Conservation (phyloP, 2,888 invertebrate genomes). For the Rotaria sp. region DNA sequence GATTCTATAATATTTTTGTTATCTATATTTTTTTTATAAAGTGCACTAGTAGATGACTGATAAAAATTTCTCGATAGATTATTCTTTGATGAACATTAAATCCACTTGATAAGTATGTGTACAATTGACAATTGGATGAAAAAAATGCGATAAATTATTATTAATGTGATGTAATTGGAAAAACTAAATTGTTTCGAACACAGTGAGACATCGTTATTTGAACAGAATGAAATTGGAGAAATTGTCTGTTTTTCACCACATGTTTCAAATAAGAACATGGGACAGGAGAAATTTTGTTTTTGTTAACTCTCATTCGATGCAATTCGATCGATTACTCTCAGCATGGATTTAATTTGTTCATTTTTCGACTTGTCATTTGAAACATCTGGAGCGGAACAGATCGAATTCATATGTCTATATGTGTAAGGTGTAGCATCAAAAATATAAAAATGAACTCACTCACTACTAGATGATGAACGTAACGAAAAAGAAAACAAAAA, state of each 20-base stretch:
- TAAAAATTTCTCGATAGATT: neutral
- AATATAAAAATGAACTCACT: neutral
- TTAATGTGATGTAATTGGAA: neutral
- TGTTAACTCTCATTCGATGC: neutral
- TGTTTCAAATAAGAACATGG: neutral
- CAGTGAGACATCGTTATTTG: neutral
- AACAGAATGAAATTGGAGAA: neutral
- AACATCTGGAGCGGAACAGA: neutral
- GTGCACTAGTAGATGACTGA: neutral
- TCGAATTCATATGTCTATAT: neutral
- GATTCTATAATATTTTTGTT: neutral
- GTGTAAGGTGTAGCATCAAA: neutral
- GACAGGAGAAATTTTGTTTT: neutral
- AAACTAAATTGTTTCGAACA: neutral
- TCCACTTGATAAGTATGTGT: slow-evolving; percentile 1
- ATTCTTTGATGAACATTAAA: neutral
- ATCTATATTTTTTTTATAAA: slow-evolving; percentile 4
- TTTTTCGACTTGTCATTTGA: slow-evolving; percentile 5
- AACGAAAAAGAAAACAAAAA: neutral
- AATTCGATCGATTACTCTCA: neutral
- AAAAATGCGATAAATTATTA: neutral
- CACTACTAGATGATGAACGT: slow-evolving; percentile 8
- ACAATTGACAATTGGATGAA: neutral
- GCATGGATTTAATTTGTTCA: slow-evolving; percentile 14
- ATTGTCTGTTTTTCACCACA: neutral